Percentiles rank a stretch among this genome's conserved stretches.
Evolutionary conservation across 2,888 invertebrate species (phyloP).

Genomic region (Athalia rosae): DNA sequence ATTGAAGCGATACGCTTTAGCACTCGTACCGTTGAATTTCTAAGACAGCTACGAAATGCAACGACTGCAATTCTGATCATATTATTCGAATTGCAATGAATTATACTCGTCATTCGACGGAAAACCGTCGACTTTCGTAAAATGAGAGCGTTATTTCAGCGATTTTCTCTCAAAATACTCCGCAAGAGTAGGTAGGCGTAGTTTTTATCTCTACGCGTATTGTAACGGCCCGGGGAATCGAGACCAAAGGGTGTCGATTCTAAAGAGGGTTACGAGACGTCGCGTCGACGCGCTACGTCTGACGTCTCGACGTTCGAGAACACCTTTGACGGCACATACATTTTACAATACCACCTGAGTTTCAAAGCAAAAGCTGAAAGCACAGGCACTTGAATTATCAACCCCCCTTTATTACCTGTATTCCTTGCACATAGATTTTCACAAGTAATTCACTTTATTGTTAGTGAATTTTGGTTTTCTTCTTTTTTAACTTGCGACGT

Average conservation of each 20-base stretch:
- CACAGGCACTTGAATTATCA: not conserved
- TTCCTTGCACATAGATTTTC: too few relatives aligned
- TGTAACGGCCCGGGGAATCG: slow-evolving; percentile 6
- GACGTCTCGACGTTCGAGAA: not conserved
- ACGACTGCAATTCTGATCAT: too few relatives aligned
- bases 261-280: not conserved
- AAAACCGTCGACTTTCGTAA: slow-evolving; percentile 5
- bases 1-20: too few relatives aligned
- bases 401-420: too few relatives aligned
- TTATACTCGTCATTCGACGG: too few relatives aligned
- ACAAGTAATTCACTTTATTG: too few relatives aligned
- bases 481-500: too few relatives aligned
- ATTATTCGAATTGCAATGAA: too few relatives aligned
- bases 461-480: too few relatives aligned
- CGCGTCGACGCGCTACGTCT: not conserved
- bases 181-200: too few relatives aligned
- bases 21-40: too few relatives aligned
- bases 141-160: slow-evolving; percentile 9
- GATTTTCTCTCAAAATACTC: slow-evolving; percentile 15
- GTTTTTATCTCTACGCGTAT: not conserved
- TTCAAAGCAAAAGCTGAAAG: not conserved
- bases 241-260: slow-evolving; percentile 2
- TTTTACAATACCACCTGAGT: not conserved
- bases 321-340: not conserved
- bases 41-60: too few relatives aligned